A percentile compares a stretch with the other conserved stretches of the same genome.
These are phyloP conservation scores for Arge pagana DNA, from an alignment of 2,888 invertebrate species.

Conservation along the genomic window DNA sequence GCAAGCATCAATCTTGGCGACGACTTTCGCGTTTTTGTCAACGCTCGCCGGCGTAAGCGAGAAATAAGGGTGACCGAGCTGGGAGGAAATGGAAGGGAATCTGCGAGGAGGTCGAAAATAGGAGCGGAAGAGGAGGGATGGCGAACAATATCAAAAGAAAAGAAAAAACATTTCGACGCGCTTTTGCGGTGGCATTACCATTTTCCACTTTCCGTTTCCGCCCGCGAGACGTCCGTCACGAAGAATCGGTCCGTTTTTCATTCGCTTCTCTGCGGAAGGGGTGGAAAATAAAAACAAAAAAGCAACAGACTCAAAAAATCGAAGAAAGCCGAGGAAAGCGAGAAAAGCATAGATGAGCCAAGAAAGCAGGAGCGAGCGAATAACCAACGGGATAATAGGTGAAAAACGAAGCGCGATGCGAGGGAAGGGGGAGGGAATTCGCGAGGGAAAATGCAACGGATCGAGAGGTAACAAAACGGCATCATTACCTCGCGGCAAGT, in stretches of 20 bases:
- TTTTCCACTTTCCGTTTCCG: constrained; percentile 13
- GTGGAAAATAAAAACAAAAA: too few relatives aligned
- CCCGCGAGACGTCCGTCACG: neutral
- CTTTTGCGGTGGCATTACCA: constrained; percentile 12
- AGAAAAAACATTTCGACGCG: too few relatives aligned
- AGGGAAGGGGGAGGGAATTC: too few relatives aligned
- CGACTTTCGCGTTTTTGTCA: constrained; percentile 45
- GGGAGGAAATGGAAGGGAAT: neutral
- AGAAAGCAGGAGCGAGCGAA: too few relatives aligned
- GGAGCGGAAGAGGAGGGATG: neutral
- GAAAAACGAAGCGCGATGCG: too few relatives aligned
- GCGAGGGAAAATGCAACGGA: too few relatives aligned
- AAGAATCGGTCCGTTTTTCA: neutral
- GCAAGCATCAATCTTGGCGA: constrained; percentile 49
- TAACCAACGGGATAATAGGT: too few relatives aligned
- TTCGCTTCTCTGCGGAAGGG: neutral
- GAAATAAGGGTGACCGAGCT: neutral
- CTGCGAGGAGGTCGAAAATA: neutral
- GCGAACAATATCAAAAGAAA: neutral
- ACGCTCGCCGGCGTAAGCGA: neutral
- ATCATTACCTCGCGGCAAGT: too few relatives aligned
- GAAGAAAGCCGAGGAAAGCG: too few relatives aligned
- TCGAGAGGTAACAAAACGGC: too few relatives aligned
- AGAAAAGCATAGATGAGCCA: too few relatives aligned
- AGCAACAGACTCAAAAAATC: too few relatives aligned